A percentile compares a stretch with the other conserved stretches of the same genome.
These are phyloP conservation scores for Dimorphilus gyrociliatus DNA, from an alignment of 2,888 invertebrate genomes.

Conservation along the genomic window DNA sequence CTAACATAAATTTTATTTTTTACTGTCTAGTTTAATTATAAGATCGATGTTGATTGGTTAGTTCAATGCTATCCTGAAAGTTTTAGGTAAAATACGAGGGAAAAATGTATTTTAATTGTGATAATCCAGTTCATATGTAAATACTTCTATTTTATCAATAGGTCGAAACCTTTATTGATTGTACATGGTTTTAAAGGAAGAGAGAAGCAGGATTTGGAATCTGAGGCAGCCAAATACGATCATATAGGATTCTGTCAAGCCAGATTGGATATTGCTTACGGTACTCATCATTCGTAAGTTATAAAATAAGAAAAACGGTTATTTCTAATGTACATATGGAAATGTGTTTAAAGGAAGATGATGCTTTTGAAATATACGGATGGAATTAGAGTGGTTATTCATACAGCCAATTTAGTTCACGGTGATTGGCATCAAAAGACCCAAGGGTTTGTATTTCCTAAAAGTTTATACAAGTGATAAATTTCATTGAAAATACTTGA, in stretches of 20 bases:
- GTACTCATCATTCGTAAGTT: constrained; percentile 69
- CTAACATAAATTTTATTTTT: constrained; percentile 3
- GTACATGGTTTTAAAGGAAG: constrained; percentile 54
- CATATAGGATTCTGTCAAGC: constrained; percentile 41
- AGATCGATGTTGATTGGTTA: constrained; percentile 78
- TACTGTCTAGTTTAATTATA: constrained; percentile 62
- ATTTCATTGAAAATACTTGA: too few species aligned
- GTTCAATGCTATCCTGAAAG: constrained; percentile 52
- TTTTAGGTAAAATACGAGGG: neutral
- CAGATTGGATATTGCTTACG: constrained; percentile 58
- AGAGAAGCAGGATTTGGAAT: constrained; percentile 44
- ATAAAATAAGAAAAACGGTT: too few species aligned
- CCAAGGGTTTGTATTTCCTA: constrained; percentile 51
- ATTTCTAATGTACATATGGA: constrained; percentile 1
- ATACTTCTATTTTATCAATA: constrained; percentile 8
- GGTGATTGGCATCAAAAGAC: constrained; percentile 88
- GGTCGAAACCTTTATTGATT: constrained; percentile 45
- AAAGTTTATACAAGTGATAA: neutral
- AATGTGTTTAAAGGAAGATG: constrained; percentile 48
- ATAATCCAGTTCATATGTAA: constrained; percentile 1
- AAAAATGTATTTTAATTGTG: neutral
- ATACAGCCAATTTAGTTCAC: constrained; percentile 75
- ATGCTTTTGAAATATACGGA: constrained; percentile 64
- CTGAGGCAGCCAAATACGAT: constrained; percentile 19
- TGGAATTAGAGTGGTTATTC: constrained; percentile 65